Evolutionary conservation across 2,797 vertebrate species (phyloP).

Genomic region (Etheostoma nigrum): DNA sequence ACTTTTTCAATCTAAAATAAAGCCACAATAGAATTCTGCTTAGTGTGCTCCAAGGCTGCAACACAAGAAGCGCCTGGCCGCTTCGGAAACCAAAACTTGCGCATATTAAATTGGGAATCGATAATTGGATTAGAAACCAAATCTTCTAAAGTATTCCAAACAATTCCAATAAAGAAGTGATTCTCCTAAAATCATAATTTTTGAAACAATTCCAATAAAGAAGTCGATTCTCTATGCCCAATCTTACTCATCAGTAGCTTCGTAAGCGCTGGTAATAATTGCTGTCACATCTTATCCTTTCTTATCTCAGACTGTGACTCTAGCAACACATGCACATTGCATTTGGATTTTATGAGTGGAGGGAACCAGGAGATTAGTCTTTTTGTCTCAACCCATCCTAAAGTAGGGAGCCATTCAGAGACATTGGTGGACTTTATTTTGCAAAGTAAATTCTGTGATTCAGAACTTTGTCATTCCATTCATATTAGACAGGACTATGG

Average conservation of each 20-base stretch:
- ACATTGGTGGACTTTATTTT: background rate
- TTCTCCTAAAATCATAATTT: too few relatives aligned
- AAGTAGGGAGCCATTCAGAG: constrained; percentile 3
- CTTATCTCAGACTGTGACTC: constrained; percentile 12
- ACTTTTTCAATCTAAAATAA: too few relatives aligned
- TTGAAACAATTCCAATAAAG: too few relatives aligned
- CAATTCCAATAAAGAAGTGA: too few relatives aligned
- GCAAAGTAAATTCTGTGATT: background rate
- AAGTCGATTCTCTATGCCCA: too few relatives aligned
- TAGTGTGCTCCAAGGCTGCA: too few relatives aligned
- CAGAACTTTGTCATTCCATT: background rate
- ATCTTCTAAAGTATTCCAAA: too few relatives aligned
- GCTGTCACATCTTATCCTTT: constrained; percentile 7
- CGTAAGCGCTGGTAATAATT: constrained; percentile 21
- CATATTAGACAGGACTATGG: background rate
- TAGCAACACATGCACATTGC: background rate
- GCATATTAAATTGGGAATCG: too few relatives aligned
- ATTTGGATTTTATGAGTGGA: background rate
- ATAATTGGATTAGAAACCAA: too few relatives aligned
- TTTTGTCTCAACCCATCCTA: constrained; percentile 12
- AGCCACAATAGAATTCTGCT: too few relatives aligned
- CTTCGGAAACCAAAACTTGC: too few relatives aligned
- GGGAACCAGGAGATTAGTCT: constrained; percentile 5
- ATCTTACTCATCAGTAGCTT: constrained; percentile 25
- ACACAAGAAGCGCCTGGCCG: too few relatives aligned